Conservation (phyloP, 2,888 invertebrate genomes). For the Cephus sareptanus region DNA sequence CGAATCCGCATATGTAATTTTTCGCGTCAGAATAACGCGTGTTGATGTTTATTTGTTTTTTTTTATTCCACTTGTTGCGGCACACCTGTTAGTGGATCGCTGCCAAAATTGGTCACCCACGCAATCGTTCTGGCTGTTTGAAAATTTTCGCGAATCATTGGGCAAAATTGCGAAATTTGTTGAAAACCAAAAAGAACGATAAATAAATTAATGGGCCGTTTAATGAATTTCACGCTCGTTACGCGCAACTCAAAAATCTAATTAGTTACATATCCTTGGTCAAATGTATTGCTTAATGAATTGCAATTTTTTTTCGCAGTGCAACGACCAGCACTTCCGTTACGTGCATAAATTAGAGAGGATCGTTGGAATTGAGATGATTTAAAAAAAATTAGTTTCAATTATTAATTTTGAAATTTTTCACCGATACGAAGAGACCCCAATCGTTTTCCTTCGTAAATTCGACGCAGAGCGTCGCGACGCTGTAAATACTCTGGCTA, state of each 20-base stretch:
- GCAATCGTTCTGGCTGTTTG: not conserved
- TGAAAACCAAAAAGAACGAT: not conserved
- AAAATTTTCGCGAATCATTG: not conserved
- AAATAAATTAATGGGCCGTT: not conserved
- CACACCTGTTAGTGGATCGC: not conserved
- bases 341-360: not conserved
- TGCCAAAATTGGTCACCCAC: not conserved
- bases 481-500: constrained; percentile 17
- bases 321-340: not conserved
- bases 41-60: not conserved
- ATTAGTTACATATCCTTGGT: not conserved
- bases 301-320: not conserved
- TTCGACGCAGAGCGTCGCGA: not conserved
- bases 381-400: not conserved
- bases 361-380: not conserved
- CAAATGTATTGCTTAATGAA: not conserved
- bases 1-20: not conserved
- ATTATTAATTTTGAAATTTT: not conserved
- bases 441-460: not conserved
- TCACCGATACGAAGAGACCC: not conserved
- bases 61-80: not conserved
- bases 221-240: not conserved
- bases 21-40: not conserved
- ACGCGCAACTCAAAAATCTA: not conserved
- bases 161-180: not conserved